Conservation (phyloP, 2,888 invertebrate genomes). For the Microdon myrmicae region DNA sequence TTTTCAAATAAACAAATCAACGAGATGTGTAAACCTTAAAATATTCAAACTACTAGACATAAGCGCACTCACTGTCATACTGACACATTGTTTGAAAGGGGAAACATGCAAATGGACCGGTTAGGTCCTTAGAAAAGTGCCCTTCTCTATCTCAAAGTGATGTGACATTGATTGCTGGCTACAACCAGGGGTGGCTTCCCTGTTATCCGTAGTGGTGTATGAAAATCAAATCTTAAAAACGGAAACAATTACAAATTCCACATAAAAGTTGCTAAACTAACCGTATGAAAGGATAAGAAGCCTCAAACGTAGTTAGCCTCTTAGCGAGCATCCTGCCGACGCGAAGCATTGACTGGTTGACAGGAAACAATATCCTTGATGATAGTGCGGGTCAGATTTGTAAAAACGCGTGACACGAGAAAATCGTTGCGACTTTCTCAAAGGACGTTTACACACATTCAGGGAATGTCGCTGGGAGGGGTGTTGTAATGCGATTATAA, state of each 20-base stretch:
- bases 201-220: not conserved
- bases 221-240: conserved; percentile 9
- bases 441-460: not conserved
- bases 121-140: not conserved
- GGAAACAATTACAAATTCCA: conserved; percentile 46
- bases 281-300: conserved; percentile 52
- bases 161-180: conserved; percentile 49
- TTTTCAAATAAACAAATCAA: conserved; percentile 52
- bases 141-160: conserved; percentile 37
- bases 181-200: conserved; percentile 32
- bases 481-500: conserved; percentile 49
- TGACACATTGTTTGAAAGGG: too few species aligned
- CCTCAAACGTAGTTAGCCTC: conserved; percentile 51
- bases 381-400: conserved; percentile 46
- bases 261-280: conserved; percentile 48
- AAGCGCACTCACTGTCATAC: too few species aligned
- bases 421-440: conserved; percentile 44
- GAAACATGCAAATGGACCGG: conserved; percentile 21
- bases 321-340: conserved; percentile 16
- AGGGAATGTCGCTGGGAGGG: conserved; percentile 15
- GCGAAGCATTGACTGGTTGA: conserved; percentile 29
- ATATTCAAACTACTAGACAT: conserved; percentile 17
- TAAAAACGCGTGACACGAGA: conserved; percentile 49
- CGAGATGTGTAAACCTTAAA: conserved; percentile 26
- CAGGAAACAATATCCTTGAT: conserved; percentile 39